A percentile compares a stretch with the other conserved stretches of the same genome.
Evolutionary conservation across 1,140 invertebrate genomes (phyloP).

Genomic region (Apis laboriosa): DNA sequence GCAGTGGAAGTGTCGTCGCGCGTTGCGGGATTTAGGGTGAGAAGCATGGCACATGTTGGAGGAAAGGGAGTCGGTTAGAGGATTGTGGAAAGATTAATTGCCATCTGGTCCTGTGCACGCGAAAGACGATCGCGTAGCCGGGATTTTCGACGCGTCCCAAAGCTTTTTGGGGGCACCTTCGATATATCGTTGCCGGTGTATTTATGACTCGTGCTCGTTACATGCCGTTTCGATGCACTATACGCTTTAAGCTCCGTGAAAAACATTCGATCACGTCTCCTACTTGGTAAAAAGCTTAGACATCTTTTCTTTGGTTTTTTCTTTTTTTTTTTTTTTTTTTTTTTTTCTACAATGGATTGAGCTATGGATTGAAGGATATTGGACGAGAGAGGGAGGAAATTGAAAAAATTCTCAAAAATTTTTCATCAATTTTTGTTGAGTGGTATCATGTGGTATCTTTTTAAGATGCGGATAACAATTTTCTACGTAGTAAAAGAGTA

Average conservation of each 20-base stretch:
- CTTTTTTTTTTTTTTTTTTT: background rate
- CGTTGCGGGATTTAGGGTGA: constrained; percentile 25
- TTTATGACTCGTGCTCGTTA: constrained; percentile 27
- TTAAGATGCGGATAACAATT: background rate
- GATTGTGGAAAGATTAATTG: constrained; percentile 41
- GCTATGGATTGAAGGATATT: background rate
- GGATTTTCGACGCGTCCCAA: constrained; percentile 11
- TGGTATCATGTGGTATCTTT: background rate
- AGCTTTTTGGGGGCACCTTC: constrained; percentile 3
- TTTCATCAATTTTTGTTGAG: background rate
- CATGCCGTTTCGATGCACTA: background rate
- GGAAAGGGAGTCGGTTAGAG: background rate
- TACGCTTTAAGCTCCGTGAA: constrained; percentile 2
- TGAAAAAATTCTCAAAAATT: no score
- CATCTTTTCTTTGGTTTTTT: background rate
- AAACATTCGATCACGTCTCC: background rate
- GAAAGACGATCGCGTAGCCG: constrained; percentile 11
- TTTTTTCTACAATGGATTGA: background rate
- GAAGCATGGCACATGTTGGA: constrained; percentile 25
- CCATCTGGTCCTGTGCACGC: constrained; percentile 6
- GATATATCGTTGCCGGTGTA: constrained; percentile 25
- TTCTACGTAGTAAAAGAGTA: background rate
- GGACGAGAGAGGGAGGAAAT: no score
- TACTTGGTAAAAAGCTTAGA: background rate
- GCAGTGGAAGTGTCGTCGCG: constrained; percentile 3